Base-by-base conservation (phyloP, 2,888 invertebrate genomes). In the Xylota sylvarum region DNA sequence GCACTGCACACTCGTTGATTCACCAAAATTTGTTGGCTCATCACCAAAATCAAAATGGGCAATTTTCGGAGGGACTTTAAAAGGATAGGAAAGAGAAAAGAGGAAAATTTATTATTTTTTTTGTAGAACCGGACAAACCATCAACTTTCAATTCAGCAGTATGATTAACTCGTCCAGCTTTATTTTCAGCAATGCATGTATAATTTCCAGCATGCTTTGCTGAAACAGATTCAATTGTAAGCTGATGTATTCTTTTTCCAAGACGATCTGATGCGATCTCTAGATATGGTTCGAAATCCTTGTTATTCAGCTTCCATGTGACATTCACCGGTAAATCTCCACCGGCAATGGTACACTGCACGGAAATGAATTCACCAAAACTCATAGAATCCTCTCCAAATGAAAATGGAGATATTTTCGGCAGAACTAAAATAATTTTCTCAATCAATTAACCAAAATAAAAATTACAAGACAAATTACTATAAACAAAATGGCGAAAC, bases 161-260 rank as follows among this genome's bases (percentile, higher is more conserved):
- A 91, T 95, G 95, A 88, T 94, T 94, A 89, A 95, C 94, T 88
- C 93, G 93, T 89, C 96, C 97, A 79, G 96, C 96, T 89, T 94
- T 94, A 93, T 97, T 97, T 92, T 94, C 94, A 76, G 96, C 96
- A 88, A 94, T 93, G 91, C 96, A 96, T 88, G 96, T 95, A 92
- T 96, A 97, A 91, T 96, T 95, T 84, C 96, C 96, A 80, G 94
- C 95, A 92, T 96, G 96, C 89, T 94, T 94, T 88, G 95, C 95
- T 89, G 94, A 93, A 76, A 96, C 95, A 6, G 95, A 94, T 89
- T 95, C 94, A 89, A 96, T 96, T 90, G 94, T 95, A 89, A 96
- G 93, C 65, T 93, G 92, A 88, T 93, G 93, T 58, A 94, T 93
- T 87, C 94, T 93, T 90, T 94, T 93, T 77, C 94, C 94, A 87